These are phyloP conservation scores for Hoplodrina blanda DNA, from an alignment of 2,888 invertebrate species.

Conservation along the genomic window DNA sequence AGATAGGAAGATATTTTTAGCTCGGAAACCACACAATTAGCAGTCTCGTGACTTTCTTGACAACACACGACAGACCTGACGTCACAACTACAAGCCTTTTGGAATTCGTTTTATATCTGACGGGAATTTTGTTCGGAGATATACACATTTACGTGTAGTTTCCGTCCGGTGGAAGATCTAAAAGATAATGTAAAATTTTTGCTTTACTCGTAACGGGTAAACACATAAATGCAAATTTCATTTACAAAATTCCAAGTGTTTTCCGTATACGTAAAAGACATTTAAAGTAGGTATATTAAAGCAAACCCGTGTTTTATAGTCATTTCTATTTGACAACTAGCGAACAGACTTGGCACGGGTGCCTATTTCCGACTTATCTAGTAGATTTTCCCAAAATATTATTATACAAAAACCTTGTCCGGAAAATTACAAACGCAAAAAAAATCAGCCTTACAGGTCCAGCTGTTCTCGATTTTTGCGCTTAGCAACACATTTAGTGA, in stretches of 20 bases:
- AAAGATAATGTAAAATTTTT: neutral
- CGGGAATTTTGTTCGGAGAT: slow-evolving; percentile 1
- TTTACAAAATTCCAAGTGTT: neutral
- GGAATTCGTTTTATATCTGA: slow-evolving; percentile 16
- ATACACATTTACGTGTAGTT: slow-evolving; percentile 5
- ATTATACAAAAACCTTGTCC: too few species aligned
- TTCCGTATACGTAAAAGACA: neutral
- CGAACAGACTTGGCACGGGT: too few species aligned
- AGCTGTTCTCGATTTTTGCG: too few species aligned
- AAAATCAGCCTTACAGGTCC: too few species aligned
- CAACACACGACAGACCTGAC: slow-evolving; percentile 22
- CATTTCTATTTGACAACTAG: neutral
- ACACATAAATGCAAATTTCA: neutral
- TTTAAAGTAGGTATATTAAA: neutral
- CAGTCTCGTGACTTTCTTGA: slow-evolving; percentile 22
- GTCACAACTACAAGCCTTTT: slow-evolving; percentile 23
- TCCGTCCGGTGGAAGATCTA: neutral
- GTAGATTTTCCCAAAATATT: too few species aligned
- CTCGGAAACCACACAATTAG: neutral
- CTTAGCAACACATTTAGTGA: too few species aligned
- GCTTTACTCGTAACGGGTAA: neutral
- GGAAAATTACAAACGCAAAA: too few species aligned
- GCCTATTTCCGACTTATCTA: too few species aligned
- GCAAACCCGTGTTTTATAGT: neutral
- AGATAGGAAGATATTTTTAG: neutral